Evolutionary conservation across 2,888 invertebrate species (phyloP).

Genomic region (Nemotelus nigrinus): DNA sequence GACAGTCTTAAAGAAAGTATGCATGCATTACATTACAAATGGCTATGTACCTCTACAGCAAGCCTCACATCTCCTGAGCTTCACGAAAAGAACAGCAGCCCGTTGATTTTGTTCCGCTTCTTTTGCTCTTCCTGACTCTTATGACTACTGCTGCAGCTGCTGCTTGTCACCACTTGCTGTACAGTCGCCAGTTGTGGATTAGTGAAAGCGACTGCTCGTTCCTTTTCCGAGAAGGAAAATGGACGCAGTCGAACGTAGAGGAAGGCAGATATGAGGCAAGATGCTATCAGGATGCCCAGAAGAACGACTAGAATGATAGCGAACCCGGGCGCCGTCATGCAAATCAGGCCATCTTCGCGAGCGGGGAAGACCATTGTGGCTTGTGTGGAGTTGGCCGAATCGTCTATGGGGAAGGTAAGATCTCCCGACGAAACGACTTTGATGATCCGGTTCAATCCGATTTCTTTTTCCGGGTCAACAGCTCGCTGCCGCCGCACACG

Average conservation of each 20-base stretch:
- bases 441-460: slow-evolving; percentile 89
- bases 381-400: slow-evolving; percentile 70
- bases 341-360: slow-evolving; percentile 77
- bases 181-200: slow-evolving; percentile 46
- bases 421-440: slow-evolving; percentile 93
- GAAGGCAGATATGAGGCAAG: slow-evolving; percentile 87
- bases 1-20: slow-evolving; percentile 20
- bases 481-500: slow-evolving; percentile 75
- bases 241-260: slow-evolving; percentile 84
- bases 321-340: slow-evolving; percentile 95
- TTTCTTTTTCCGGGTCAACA: slow-evolving; percentile 77
- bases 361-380: slow-evolving; percentile 78
- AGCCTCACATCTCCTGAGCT: not conserved
- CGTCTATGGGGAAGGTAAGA: slow-evolving; percentile 84
- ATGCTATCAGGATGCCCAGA: slow-evolving; percentile 82
- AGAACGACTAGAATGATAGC: slow-evolving; percentile 86
- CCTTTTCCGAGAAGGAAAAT: slow-evolving; percentile 68
- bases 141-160: not conserved
- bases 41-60: no score
- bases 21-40: not conserved
- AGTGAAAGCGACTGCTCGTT: slow-evolving; percentile 61
- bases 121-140: slow-evolving; percentile 2
- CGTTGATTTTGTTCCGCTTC: slow-evolving; percentile 20
- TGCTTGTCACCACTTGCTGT: slow-evolving; percentile 39
- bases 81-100: slow-evolving; percentile 27